These are phyloP conservation scores for Malacosoma neustria DNA, from an alignment of 2,888 invertebrate genomes.

Conservation along the genomic window DNA sequence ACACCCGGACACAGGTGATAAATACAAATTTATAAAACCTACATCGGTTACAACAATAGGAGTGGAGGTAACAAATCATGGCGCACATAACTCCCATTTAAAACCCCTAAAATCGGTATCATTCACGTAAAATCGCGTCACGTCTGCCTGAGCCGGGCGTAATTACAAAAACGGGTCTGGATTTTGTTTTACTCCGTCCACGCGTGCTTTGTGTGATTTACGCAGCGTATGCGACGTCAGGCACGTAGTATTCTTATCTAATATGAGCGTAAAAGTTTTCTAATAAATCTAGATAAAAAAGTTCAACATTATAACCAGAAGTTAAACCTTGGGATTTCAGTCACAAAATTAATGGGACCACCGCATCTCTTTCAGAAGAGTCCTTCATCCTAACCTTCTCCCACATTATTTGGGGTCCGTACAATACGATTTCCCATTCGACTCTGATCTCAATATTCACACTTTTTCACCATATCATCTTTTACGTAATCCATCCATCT, in stretches of 20 bases:
- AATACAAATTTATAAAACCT: background rate
- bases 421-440: no score
- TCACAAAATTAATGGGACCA: no score
- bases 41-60: background rate
- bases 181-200: slow-evolving; percentile 19
- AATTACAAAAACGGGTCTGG: slow-evolving; percentile 36
- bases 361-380: no score
- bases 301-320: no score
- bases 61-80: background rate
- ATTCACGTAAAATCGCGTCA: slow-evolving; percentile 23
- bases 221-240: background rate
- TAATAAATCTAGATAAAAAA: no score
- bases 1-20: background rate
- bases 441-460: no score
- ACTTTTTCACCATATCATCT: no score
- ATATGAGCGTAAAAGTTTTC: no score
- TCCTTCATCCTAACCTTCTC: no score
- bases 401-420: no score
- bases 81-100: background rate
- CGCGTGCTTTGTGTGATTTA: slow-evolving; percentile 17
- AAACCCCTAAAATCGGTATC: background rate
- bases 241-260: background rate
- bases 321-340: no score
- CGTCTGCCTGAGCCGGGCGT: slow-evolving; percentile 28
- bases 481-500: no score